Conservation (phyloP, 1,140 invertebrate genomes). For the Contarinia nasturtii region DNA sequence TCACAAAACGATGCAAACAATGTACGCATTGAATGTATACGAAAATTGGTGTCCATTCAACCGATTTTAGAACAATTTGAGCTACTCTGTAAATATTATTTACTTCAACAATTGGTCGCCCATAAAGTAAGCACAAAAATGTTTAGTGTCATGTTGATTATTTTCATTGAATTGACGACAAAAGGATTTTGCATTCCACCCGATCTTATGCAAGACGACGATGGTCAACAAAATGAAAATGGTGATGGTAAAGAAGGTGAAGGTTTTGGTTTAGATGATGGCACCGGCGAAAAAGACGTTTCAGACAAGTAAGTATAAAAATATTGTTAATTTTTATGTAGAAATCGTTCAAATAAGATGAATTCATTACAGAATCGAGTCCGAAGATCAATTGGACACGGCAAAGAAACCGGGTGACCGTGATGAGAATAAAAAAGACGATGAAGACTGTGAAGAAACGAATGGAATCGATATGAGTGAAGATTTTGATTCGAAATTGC, state of each 20-base stretch:
- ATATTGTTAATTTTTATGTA: background rate
- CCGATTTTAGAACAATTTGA: constrained; percentile 66
- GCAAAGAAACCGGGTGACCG: constrained; percentile 49
- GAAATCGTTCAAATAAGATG: background rate
- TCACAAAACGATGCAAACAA: background rate
- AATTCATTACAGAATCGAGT: constrained; percentile 11
- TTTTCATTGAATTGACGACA: constrained; percentile 60
- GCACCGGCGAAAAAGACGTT: constrained; percentile 85
- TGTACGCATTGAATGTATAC: constrained; percentile 11
- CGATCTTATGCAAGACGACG: constrained; percentile 49
- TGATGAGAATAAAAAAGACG: constrained; percentile 27
- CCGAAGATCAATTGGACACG: constrained; percentile 83
- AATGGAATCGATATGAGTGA: constrained; percentile 41
- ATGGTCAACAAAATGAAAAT: constrained; percentile 37
- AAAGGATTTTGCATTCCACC: constrained; percentile 83
- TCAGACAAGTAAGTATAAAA: constrained; percentile 49
- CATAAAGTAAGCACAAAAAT: constrained; percentile 67
- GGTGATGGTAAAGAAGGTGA: constrained; percentile 35
- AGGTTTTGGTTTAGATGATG: constrained; percentile 77
- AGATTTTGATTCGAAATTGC: constrained; percentile 44
- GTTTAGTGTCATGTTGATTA: constrained; percentile 57
- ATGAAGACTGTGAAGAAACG: constrained; percentile 74
- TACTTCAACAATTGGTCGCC: constrained; percentile 52
- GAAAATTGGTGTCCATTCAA: constrained; percentile 22
- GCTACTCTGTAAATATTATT: constrained; percentile 53